These are phyloP conservation scores for Naja naja DNA, from an alignment of 2,113 vertebrate genomes.

Conservation along the genomic window DNA sequence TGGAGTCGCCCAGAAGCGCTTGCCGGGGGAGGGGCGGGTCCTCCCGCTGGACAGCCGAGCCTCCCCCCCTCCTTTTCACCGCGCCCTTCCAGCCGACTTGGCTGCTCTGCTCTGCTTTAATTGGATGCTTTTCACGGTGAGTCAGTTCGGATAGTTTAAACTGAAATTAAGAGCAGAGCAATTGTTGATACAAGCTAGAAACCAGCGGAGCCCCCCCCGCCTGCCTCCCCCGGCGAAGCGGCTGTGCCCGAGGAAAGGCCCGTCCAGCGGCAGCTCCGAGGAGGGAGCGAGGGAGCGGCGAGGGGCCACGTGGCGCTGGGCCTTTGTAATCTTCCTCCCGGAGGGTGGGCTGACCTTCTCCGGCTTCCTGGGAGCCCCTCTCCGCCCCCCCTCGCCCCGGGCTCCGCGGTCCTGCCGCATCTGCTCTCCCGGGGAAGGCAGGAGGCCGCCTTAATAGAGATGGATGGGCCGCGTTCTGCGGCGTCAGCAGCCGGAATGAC, in stretches of 20 bases:
- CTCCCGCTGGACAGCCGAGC: neutral
- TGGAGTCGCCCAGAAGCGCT: too few species aligned
- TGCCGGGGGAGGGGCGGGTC: fast-evolving
- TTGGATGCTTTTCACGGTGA: neutral
- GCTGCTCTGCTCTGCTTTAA: neutral
- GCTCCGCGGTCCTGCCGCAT: neutral
- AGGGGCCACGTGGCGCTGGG: neutral
- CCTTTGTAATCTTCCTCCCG: neutral
- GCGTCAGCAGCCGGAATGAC: constrained; percentile 42
- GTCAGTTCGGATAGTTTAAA: neutral
- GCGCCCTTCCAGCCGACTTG: neutral
- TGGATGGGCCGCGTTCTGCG: neutral
- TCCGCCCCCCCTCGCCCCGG: neutral
- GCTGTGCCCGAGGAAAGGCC: neutral
- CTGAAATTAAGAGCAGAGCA: neutral
- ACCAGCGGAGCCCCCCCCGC: neutral
- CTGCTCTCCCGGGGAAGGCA: neutral
- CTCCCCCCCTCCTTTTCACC: neutral
- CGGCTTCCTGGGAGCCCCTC: neutral
- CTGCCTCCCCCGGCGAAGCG: neutral
- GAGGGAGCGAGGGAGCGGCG: neutral
- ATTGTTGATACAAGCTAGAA: neutral
- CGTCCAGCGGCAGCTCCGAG: neutral
- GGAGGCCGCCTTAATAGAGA: constrained; percentile 16
- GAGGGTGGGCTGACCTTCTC: neutral